phyloP scores from a whole-genome alignment of 2,888 invertebrate genomes.

The Cacoxenus indagator region DNA sequence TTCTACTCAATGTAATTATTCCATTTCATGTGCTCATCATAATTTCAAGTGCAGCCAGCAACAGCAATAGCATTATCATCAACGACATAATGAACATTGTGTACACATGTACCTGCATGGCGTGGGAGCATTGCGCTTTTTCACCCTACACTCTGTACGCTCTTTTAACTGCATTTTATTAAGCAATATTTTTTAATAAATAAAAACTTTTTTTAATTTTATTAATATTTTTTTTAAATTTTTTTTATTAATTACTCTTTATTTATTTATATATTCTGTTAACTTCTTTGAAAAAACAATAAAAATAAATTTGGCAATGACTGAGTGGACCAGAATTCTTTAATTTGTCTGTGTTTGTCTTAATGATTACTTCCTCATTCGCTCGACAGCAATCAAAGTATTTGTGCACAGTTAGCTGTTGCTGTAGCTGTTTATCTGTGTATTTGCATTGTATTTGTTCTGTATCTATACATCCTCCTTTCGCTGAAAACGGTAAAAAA shows the following conservation, averaged over 20 bases:
- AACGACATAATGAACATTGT: constrained; percentile 19
- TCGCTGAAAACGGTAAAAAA: constrained; percentile 69
- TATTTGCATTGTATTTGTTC: neutral
- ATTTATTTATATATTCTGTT: too few relatives aligned
- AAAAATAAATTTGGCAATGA: constrained; percentile 21
- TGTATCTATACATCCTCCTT: constrained; percentile 50
- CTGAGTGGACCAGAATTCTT: constrained; percentile 27
- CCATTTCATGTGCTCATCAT: constrained; percentile 63
- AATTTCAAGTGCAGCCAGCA: constrained; percentile 5
- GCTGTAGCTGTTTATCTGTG: neutral
- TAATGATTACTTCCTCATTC: neutral
- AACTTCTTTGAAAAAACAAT: constrained; percentile 7
- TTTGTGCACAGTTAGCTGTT: too few relatives aligned
- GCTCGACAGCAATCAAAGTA: constrained; percentile 5
- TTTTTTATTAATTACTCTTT: too few relatives aligned
- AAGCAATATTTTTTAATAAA: too few relatives aligned
- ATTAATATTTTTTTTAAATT: too few relatives aligned
- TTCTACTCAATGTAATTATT: constrained; percentile 66
- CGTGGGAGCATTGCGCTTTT: neutral
- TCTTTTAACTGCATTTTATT: too few relatives aligned
- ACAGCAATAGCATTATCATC: constrained; percentile 29
- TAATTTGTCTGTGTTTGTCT: neutral
- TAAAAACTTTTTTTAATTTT: too few relatives aligned
- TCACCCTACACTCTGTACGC: neutral
- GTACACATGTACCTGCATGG: neutral